Percentiles rank a stretch among this genome's conserved stretches.
Conservation (phyloP, 1,140 invertebrate genomes). For the Cotesia glomerata region DNA sequence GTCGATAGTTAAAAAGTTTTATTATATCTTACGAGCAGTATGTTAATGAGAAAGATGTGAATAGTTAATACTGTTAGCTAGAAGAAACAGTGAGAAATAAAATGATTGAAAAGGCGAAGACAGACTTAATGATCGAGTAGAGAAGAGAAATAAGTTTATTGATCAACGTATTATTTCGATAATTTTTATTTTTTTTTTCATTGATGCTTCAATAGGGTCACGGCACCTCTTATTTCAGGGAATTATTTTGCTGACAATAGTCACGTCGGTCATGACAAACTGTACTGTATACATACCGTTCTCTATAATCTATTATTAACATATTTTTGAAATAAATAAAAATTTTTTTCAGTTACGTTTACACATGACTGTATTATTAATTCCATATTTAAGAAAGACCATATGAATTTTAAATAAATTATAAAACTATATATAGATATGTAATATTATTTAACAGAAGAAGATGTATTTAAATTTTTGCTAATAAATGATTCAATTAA, state of each 20-base stretch:
- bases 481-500: too few species aligned
- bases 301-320: too few species aligned
- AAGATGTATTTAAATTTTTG: too few species aligned
- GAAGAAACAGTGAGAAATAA: neutral
- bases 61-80: slow-evolving; percentile 6
- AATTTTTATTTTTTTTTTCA: neutral
- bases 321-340: too few species aligned
- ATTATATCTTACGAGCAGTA: neutral
- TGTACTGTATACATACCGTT: too few species aligned
- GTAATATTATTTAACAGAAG: too few species aligned
- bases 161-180: neutral
- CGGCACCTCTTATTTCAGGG: neutral
- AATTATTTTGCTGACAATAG: neutral
- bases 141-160: neutral
- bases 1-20: neutral
- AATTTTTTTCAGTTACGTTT: too few species aligned
- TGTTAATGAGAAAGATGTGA: neutral
- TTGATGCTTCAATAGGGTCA: neutral
- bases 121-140: neutral
- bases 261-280: too few species aligned
- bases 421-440: too few species aligned
- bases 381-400: too few species aligned
- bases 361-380: too few species aligned
- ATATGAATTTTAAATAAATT: too few species aligned
- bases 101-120: neutral